Conservation (phyloP, 2,888 invertebrate genomes). For the Nesidiocoris tenuis region DNA sequence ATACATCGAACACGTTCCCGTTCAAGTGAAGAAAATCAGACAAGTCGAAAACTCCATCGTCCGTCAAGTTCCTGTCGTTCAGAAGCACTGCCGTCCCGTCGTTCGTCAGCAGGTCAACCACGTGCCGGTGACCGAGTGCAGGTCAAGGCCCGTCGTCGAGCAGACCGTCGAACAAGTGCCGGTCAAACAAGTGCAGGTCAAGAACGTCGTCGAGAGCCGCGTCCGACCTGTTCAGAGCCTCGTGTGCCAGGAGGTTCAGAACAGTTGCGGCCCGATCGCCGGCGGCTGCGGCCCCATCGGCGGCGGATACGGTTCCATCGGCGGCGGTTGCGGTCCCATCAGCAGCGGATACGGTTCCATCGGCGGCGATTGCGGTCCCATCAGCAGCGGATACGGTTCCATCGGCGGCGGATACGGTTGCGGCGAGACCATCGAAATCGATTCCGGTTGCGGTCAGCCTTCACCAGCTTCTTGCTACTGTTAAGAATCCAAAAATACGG, state of each 20-base stretch:
- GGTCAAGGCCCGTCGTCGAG: slow-evolving; percentile 9
- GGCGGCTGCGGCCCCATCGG: slow-evolving; percentile 4
- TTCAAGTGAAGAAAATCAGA: slow-evolving; percentile 14
- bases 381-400: background rate
- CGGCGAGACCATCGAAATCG: background rate
- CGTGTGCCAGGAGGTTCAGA: slow-evolving; percentile 3
- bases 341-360: background rate
- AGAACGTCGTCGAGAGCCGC: slow-evolving; percentile 6
- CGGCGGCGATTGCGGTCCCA: background rate
- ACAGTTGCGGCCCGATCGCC: background rate
- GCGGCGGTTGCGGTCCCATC: background rate
- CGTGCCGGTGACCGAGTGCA: slow-evolving; percentile 15
- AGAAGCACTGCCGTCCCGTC: slow-evolving; percentile 17
- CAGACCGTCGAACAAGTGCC: slow-evolving; percentile 10
- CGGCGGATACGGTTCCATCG: background rate
- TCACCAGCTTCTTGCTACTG: slow-evolving; percentile 1
- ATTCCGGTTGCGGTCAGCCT: background rate
- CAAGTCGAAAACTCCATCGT: slow-evolving; percentile 18
- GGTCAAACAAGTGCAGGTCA: slow-evolving; percentile 6
- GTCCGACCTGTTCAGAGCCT: slow-evolving; percentile 8
- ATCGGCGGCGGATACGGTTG: background rate
- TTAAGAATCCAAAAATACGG: too few relatives aligned
- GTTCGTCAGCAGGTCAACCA: slow-evolving; percentile 27
- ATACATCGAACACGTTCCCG: slow-evolving; percentile 28
- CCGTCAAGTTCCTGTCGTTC: slow-evolving; percentile 28